These are phyloP conservation scores for Clarias magur DNA, from an alignment of 2,113 vertebrate species.

Conservation along the genomic window DNA sequence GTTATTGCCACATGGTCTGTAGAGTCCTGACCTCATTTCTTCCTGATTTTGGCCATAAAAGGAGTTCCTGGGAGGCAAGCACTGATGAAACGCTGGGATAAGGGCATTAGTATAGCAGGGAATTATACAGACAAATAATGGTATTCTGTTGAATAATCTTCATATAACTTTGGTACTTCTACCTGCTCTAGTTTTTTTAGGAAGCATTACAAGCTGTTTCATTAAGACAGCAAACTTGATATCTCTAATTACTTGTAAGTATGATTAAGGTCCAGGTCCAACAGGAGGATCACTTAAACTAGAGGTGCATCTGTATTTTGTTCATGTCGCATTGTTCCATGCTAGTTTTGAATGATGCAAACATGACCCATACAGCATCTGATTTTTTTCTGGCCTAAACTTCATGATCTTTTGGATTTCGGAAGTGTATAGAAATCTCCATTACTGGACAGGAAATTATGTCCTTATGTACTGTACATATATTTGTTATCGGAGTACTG, in stretches of 20 bases:
- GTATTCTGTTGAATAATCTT: no score
- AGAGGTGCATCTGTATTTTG: background rate
- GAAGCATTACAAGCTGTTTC: background rate
- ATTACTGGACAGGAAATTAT: background rate
- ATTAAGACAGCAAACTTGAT: background rate
- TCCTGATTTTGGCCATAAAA: no score
- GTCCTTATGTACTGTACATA: background rate
- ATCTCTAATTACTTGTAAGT: background rate
- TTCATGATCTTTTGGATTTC: background rate
- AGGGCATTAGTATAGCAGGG: no score
- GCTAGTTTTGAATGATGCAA: background rate
- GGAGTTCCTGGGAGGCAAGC: no score
- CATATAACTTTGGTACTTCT: background rate
- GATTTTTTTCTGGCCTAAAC: background rate
- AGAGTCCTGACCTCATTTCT: no score
- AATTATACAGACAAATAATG: no score
- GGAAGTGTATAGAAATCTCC: background rate
- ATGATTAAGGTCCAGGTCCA: background rate
- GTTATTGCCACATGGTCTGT: no score
- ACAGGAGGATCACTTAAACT: background rate
- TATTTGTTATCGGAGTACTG: background rate
- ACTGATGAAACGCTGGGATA: no score
- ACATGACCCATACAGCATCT: background rate
- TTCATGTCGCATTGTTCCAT: background rate
- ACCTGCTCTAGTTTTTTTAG: background rate